Percentiles rank a stretch among this genome's conserved stretches.
Evolutionary conservation across 2,888 invertebrate species (phyloP).

Genomic region (Acanthoscelides obtectus): DNA sequence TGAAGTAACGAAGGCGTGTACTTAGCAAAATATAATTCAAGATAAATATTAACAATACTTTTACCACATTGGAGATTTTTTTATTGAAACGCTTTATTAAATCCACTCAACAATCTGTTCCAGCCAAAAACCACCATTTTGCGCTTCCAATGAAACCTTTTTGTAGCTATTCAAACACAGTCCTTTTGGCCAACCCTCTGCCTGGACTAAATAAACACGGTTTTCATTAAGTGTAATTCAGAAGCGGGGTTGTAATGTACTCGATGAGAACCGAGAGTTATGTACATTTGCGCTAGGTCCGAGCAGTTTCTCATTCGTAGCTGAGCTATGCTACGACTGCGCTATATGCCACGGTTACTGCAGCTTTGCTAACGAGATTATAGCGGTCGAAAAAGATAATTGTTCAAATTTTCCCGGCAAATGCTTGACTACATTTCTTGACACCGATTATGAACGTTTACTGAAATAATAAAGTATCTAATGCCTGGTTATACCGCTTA

Average conservation of each 20-base stretch:
- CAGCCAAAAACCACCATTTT: too few species aligned
- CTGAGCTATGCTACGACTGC: constrained; percentile 42
- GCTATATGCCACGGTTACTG: constrained; percentile 36
- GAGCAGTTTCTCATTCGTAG: constrained; percentile 46
- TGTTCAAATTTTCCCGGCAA: too few species aligned
- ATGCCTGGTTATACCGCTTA: too few species aligned
- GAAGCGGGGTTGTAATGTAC: constrained; percentile 41
- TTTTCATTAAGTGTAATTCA: constrained; percentile 46
- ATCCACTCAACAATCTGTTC: too few species aligned
- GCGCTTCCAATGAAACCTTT: not conserved
- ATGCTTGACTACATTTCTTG: constrained; percentile 26
- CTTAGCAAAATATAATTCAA: too few species aligned
- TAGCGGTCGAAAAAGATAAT: constrained; percentile 47
- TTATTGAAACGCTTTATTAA: too few species aligned
- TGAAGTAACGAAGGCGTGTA: too few species aligned
- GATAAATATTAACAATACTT: too few species aligned
- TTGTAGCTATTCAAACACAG: not conserved
- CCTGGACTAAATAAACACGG: constrained; percentile 47
- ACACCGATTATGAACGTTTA: constrained; percentile 6
- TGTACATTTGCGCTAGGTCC: constrained; percentile 36
- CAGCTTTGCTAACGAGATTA: constrained; percentile 44
- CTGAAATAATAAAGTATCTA: too few species aligned
- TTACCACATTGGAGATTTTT: too few species aligned
- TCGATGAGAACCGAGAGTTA: constrained; percentile 41
- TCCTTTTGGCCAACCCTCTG: constrained; percentile 29